Percentiles rank a stretch among this genome's conserved stretches.
Conservation (phyloP, 2,888 invertebrate species). For the Nezara viridula region DNA sequence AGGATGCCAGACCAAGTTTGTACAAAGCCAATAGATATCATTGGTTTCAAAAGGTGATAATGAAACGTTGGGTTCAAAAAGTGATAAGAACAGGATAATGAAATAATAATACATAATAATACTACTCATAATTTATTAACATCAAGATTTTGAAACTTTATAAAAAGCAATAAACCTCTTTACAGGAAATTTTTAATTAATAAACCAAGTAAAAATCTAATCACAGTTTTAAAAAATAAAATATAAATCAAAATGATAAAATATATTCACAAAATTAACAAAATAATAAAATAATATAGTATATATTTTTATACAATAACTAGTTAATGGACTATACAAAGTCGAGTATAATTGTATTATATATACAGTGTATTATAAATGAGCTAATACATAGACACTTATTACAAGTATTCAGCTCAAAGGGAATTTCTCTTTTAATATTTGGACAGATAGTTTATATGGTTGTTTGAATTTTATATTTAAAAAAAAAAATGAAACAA, state of each 20-base stretch:
- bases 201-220: slow-evolving; percentile 35
- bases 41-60: not conserved
- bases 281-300: not conserved
- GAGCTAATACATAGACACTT: not conserved
- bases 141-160: slow-evolving; percentile 42
- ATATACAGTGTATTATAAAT: not conserved
- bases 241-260: slow-evolving; percentile 7
- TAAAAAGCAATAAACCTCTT: slow-evolving; percentile 47
- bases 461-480: not conserved
- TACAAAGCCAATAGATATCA: not conserved
- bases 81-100: not conserved
- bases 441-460: not conserved
- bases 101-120: not conserved
- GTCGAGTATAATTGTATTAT: not conserved
- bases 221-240: slow-evolving; percentile 39
- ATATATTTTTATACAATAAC: not conserved
- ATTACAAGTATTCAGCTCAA: not conserved
- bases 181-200: slow-evolving; percentile 35
- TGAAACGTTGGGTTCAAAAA: not conserved
- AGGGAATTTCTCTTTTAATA: not conserved
- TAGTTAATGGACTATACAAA: not conserved
- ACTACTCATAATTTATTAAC: slow-evolving; percentile 40
- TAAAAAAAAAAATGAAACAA: not conserved
- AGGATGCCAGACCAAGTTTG: not conserved
- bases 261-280: slow-evolving; percentile 36